Evolutionary conservation across 2,113 vertebrate species (phyloP).

Genomic region (Hippotragus niger): DNA sequence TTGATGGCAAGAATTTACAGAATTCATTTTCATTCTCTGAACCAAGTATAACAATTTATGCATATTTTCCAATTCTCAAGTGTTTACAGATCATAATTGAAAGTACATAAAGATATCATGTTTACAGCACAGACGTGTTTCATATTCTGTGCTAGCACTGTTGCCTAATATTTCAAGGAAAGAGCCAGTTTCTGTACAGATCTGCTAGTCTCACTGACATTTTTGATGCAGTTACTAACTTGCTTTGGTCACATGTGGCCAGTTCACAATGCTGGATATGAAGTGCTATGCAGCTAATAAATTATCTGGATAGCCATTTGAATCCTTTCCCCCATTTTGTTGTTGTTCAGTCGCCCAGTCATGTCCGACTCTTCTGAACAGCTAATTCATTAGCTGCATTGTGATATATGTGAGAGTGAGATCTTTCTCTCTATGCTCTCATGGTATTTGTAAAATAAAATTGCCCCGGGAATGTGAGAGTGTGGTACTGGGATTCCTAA

Average conservation of each 20-base stretch:
- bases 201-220: background rate
- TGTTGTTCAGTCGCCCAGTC: background rate
- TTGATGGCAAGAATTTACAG: background rate
- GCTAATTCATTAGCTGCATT: background rate
- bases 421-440: background rate
- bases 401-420: background rate
- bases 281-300: background rate
- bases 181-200: background rate
- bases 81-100: background rate
- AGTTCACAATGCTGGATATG: background rate
- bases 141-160: background rate
- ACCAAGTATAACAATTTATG: background rate
- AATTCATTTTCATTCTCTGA: constrained; percentile 14
- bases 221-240: background rate
- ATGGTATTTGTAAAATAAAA: background rate
- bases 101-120: background rate
- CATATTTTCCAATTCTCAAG: constrained; percentile 14
- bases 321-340: background rate
- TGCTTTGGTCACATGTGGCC: background rate
- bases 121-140: background rate
- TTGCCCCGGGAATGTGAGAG: background rate
- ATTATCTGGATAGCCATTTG: background rate
- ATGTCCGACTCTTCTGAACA: background rate
- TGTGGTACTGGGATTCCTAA: background rate
- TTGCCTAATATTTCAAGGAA: constrained; percentile 26